Evolutionary conservation across 23 tunicate species (phyloP).

Genomic region (Botrylloides violaceus): DNA sequence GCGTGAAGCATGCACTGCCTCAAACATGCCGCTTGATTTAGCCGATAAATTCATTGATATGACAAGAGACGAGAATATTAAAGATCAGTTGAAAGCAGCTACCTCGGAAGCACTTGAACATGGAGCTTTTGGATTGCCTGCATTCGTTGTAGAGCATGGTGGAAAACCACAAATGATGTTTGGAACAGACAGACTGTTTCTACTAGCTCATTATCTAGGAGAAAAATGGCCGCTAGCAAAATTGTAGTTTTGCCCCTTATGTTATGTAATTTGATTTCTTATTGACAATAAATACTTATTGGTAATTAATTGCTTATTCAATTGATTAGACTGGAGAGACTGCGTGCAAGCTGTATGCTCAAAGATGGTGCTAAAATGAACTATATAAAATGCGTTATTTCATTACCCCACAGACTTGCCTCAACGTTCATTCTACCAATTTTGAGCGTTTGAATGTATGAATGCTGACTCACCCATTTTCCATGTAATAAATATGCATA

Average conservation of each 20-base stretch:
- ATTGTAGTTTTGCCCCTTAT: background rate
- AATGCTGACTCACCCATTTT: too few relatives aligned
- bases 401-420: too few relatives aligned
- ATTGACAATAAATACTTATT: too few relatives aligned
- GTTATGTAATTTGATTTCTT: too few relatives aligned
- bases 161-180: slow-evolving; percentile 62
- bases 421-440: too few relatives aligned
- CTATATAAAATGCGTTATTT: background rate
- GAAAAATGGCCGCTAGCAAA: slow-evolving; percentile 4
- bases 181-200: slow-evolving; percentile 74
- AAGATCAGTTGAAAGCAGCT: slow-evolving; percentile 25
- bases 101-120: slow-evolving; percentile 50
- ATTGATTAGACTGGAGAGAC: too few relatives aligned
- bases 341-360: too few relatives aligned
- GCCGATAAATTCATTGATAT: slow-evolving; percentile 15
- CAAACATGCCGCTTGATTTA: slow-evolving; percentile 22
- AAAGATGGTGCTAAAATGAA: too few relatives aligned
- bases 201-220: slow-evolving; percentile 62
- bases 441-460: too few relatives aligned
- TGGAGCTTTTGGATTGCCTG: slow-evolving; percentile 89
- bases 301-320: background rate
- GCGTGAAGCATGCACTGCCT: slow-evolving; percentile 41
- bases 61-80: slow-evolving; percentile 15
- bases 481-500: too few relatives aligned
- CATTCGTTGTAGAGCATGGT: slow-evolving; percentile 58